Evolutionary conservation across 30 jellyfish, hydroid and myxozoan species (phyloP), one percentile per base, ranked within the genome.

Genomic region (Aurelia aurita): DNA sequence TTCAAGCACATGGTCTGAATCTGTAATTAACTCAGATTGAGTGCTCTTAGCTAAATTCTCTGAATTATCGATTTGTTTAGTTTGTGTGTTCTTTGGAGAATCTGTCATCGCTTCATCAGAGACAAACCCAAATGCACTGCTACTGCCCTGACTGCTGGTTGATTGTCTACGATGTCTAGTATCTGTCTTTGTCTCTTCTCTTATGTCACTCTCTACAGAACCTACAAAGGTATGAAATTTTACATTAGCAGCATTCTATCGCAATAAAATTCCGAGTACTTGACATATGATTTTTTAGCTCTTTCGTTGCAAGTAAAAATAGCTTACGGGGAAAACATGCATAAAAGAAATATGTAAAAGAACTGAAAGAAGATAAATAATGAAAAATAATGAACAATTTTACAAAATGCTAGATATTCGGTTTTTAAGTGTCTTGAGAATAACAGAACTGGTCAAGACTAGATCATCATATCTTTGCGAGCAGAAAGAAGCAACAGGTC

Each of bases 181-280:
- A n/a, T 55, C 67, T 55, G 67, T 19, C 67, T 19, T n/a, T 19
- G 14, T 0, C 67, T 55, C 29, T 14, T 69, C 80, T 69, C 20
- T 69, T 54, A 7, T 2, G 28, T 69, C 80, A 23, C 25, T 57
- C 32, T 69, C 80, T 18, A 34, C 80, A 35, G 51, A 27, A 27
- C 80, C 80, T 69, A 6, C n/a, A 26, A 15, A 69, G 32, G 22
- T 23, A 69, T 28, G 21, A n/a, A 29, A 69, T 19, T 35, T 6
- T 22, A 69, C 15, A 19, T 5, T 6, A 18, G 54, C 18, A 18
- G 61, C 20, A 69, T 27, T 20, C 34, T 35, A 23, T 22, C 20
- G 19, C 13, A 39, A 4, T 15, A 39, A 39, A 39, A 8, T 39
- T 39, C 51, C 51, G 16, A 39, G 51, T 15, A 39, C 13, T 39